These are phyloP conservation scores for Raja brachyura DNA, from an alignment of 2,113 vertebrate genomes.

Conservation along the genomic window DNA sequence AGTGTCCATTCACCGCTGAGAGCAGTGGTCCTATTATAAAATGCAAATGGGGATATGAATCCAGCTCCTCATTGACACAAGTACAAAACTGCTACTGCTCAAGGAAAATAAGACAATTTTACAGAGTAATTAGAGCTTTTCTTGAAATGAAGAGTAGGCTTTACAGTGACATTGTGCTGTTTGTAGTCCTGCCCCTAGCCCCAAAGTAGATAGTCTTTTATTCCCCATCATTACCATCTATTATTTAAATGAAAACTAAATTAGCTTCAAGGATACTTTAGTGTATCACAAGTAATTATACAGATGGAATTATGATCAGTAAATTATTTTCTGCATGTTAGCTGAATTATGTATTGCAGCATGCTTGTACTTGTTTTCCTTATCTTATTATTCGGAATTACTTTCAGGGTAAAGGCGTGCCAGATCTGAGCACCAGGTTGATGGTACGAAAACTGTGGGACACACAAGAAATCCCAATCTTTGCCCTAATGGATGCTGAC, in stretches of 20 bases:
- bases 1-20: neutral
- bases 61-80: neutral
- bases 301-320: neutral
- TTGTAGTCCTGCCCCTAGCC: neutral
- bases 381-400: slow-evolving; percentile 28
- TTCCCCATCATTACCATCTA: neutral
- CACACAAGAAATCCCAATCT: slow-evolving; percentile 69
- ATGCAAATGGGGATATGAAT: neutral
- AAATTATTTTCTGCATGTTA: neutral
- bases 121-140: neutral
- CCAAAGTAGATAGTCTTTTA: neutral
- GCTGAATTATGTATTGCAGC: neutral
- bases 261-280: neutral
- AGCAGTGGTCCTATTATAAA: neutral
- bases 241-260: neutral
- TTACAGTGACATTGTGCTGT: neutral
- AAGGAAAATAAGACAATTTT: neutral
- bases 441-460: slow-evolving; percentile 89
- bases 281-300: neutral
- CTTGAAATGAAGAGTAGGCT: neutral
- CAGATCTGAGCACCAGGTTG: slow-evolving; percentile 88
- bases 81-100: neutral
- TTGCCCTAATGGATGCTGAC: slow-evolving; percentile 85
- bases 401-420: slow-evolving; percentile 83
- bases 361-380: neutral